Evolutionary conservation across 2,888 invertebrate genomes (phyloP), one percentile per base, ranked within the genome.

Genomic region (Blastobasis adustella): DNA sequence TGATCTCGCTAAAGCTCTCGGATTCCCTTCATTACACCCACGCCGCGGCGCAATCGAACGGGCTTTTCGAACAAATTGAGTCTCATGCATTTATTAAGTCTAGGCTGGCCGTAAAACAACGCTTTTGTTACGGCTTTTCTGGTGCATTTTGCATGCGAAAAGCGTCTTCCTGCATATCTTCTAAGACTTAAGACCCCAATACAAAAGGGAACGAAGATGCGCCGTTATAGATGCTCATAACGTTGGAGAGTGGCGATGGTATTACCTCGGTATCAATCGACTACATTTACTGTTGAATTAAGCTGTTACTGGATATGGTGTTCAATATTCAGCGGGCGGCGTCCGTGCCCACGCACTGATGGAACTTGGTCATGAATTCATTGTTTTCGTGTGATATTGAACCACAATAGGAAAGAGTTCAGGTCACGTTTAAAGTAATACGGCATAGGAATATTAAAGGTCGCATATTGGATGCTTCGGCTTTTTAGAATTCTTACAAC

Each of bases 321-420:
- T 49, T 66, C 63, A 63, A 60, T 68, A 83, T 82, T 81, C 81
- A 67, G 61, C 61, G 55, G 64, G 72, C 69, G 66, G 61, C 47
- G 57, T 63, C 62, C 64, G 59, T 69, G 71, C 79, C 71, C 76
- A 77, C 79, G 77, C 80, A 72, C 71, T 59, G 58, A 60, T 78
- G 78, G 78, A 74, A 80, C 78, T 81, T 82, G 79, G 75, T 83
- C 82, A 76, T 86, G 84, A 79, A 79, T 79, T 83, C 79, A 85
- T 86, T 86, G 84, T 86, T 83, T 84, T 77, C 75, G 79, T 78
- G 79, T 81, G 80, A 81, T 83, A 85, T 82, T 79, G 78, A 77
- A 81, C 81, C 73, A 80, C 78, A 78, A 75, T 82, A 82, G 76
- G 71, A 81, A 85, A 82, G 80, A 79, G 82, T 82, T 81, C 79